These are phyloP conservation scores for Podocnemis expansa DNA, from an alignment of 2,113 vertebrate species.

Conservation along the genomic window DNA sequence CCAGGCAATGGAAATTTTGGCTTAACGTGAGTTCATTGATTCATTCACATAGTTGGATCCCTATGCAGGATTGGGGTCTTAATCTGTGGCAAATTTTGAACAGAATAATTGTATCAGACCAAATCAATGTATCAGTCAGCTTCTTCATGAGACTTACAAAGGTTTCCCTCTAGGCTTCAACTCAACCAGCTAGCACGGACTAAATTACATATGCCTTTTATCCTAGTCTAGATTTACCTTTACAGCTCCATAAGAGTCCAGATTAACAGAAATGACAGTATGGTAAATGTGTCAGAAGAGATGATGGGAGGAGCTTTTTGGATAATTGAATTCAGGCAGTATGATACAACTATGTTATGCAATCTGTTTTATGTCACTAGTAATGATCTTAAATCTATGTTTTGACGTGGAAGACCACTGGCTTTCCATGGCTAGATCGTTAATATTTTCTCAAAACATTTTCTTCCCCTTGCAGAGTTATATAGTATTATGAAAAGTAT, in stretches of 20 bases:
- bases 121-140: background rate
- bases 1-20: constrained; percentile 13
- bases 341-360: background rate
- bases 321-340: background rate
- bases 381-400: background rate
- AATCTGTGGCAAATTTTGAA: rapidly evolving
- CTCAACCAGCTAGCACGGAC: background rate
- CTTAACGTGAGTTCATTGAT: background rate
- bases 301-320: background rate
- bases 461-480: background rate
- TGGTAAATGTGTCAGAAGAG: background rate
- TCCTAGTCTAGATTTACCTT: background rate
- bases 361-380: background rate
- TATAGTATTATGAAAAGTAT: background rate
- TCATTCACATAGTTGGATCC: background rate
- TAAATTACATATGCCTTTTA: background rate
- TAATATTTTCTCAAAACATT: background rate
- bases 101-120: background rate
- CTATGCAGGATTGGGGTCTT: background rate
- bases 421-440: background rate
- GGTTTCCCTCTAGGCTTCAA: background rate
- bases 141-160: background rate
- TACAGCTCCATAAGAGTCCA: background rate
- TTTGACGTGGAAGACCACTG: background rate
- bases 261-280: background rate